phyloP scores from a whole-genome alignment of 2,888 invertebrate genomes.

The Coelopa pilipes region DNA sequence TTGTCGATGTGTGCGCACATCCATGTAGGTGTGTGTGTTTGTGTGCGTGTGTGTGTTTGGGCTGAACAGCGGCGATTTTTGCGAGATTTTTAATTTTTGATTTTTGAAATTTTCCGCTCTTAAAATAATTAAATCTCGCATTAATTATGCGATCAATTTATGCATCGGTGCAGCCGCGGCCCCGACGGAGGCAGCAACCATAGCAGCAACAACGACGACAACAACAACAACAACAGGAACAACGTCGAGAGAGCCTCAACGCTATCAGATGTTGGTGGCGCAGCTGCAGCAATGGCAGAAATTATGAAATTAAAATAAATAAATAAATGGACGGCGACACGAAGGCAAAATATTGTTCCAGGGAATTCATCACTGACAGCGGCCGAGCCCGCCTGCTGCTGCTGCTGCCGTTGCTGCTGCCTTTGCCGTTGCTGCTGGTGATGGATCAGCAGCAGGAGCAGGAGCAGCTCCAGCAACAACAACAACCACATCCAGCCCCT shows the following conservation, averaged over 20 bases:
- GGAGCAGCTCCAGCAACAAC: too few relatives aligned
- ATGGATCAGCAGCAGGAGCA: not conserved
- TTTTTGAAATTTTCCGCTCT: slow-evolving; percentile 17
- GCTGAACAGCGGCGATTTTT: too few relatives aligned
- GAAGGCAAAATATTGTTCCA: not conserved
- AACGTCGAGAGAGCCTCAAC: too few relatives aligned
- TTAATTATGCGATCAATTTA: slow-evolving; percentile 34
- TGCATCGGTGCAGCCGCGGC: not conserved
- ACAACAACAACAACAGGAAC: not conserved
- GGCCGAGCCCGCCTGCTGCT: not conserved
- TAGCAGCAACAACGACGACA: slow-evolving; percentile 9
- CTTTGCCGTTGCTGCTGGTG: too few relatives aligned
- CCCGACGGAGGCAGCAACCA: not conserved
- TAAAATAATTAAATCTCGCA: slow-evolving; percentile 34
- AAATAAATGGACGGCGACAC: slow-evolving; percentile 1
- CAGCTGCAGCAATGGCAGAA: not conserved
- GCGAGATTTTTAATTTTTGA: not conserved
- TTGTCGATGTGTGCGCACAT: slow-evolving; percentile 1
- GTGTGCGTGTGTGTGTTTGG: too few relatives aligned
- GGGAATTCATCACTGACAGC: slow-evolving; percentile 8
- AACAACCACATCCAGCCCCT: too few relatives aligned
- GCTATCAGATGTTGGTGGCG: not conserved
- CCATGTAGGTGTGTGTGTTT: not conserved
- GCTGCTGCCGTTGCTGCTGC: too few relatives aligned
- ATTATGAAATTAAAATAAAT: too few relatives aligned